Percentiles rank a stretch among this genome's conserved stretches.
phyloP scores from a whole-genome alignment of 2,888 invertebrate species.

The Vesta saturnalis region DNA sequence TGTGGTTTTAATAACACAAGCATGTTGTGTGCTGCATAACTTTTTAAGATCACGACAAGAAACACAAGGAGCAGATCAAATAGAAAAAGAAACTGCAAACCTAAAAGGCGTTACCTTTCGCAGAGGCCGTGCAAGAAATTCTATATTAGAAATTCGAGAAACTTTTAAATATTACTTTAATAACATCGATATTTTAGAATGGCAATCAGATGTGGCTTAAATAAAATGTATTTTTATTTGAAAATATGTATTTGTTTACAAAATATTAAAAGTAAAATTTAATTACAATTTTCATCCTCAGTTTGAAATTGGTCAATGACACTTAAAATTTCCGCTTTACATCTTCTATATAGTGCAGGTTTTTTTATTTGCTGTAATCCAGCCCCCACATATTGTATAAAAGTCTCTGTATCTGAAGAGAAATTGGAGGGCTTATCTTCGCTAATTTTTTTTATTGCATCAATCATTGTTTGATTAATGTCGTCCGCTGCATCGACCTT shows the following conservation, averaged over 20 bases:
- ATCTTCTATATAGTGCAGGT: neutral
- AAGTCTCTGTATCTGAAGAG: neutral
- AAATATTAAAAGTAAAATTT: neutral
- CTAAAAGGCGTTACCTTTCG: neutral
- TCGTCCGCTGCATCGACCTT: neutral
- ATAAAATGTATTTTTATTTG: no score
- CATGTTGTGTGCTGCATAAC: constrained; percentile 23
- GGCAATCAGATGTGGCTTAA: neutral
- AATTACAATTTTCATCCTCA: neutral
- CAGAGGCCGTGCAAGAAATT: neutral
- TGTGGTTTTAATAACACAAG: constrained; percentile 18
- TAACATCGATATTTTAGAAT: neutral
- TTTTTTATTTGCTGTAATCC: neutral
- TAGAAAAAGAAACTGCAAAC: neutral
- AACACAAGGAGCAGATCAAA: neutral
- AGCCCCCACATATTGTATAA: neutral
- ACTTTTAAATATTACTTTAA: neutral
- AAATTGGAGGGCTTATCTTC: neutral
- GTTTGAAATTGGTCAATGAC: neutral
- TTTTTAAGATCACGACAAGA: constrained; percentile 7
- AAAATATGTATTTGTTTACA: neutral
- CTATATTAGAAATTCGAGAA: neutral
- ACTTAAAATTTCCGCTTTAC: neutral
- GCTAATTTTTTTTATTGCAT: neutral
- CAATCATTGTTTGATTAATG: neutral